phyloP scores from a whole-genome alignment of 2,797 vertebrate species.

The Galagoides demidoff region DNA sequence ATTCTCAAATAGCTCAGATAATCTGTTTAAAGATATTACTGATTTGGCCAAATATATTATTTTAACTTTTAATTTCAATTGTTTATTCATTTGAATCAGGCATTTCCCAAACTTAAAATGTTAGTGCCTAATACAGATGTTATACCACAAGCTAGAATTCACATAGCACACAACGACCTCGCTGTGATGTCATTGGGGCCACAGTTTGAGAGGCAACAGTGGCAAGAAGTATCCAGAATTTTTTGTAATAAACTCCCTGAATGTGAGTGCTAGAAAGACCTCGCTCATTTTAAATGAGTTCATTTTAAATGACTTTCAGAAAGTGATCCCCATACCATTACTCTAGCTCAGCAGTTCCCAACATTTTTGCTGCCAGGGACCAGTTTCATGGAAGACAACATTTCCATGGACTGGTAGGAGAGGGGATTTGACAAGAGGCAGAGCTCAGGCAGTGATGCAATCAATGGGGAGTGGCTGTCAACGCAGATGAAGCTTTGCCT shows the following conservation, averaged over 20 bases:
- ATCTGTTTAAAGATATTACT: not conserved
- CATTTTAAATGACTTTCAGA: not conserved
- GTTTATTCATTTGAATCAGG: not conserved
- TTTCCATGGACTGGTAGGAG: too few species aligned
- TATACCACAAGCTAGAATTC: not conserved
- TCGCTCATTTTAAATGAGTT: not conserved
- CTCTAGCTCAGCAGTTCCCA: not conserved
- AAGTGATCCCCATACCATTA: not conserved
- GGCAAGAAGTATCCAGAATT: not conserved
- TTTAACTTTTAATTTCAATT: not conserved
- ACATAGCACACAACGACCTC: not conserved
- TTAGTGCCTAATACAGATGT: not conserved
- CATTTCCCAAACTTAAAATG: slow-evolving; percentile 41
- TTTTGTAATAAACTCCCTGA: not conserved
- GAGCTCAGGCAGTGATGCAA: too few species aligned
- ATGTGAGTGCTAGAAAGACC: not conserved
- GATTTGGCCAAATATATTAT: not conserved
- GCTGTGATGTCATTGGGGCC: not conserved
- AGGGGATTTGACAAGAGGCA: too few species aligned
- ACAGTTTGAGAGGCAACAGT: not conserved
- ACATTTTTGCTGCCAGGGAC: too few species aligned
- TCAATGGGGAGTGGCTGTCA: too few species aligned
- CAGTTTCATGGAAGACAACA: too few species aligned
- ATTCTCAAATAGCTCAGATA: slow-evolving; percentile 3
- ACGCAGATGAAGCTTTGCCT: too few species aligned